Conservation (phyloP, 2,113 vertebrate species). For the Illadopsis cleaveri region DNA sequence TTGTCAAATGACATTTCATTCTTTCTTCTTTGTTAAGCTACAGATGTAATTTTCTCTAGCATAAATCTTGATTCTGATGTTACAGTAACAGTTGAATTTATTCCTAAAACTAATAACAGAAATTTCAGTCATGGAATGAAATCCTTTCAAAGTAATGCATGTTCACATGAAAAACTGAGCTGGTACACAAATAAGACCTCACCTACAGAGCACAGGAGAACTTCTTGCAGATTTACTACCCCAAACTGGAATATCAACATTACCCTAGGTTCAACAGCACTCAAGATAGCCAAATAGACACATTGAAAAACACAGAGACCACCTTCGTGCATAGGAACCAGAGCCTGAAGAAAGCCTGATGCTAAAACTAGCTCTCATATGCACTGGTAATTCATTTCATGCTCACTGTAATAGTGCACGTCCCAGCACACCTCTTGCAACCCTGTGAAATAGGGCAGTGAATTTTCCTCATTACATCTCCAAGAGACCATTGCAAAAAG, state of each 20-base stretch:
- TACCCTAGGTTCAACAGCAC: background rate
- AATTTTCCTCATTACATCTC: background rate
- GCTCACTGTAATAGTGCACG: fast-evolving
- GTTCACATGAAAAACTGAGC: background rate
- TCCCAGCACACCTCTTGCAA: background rate
- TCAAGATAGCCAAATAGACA: background rate
- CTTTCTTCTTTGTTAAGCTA: background rate
- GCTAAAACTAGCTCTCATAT: background rate
- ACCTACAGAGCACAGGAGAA: background rate
- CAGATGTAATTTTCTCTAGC: background rate
- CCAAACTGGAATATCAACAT: background rate
- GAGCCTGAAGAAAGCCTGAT: background rate
- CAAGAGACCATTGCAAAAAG: background rate
- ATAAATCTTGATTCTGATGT: background rate
- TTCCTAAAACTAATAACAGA: background rate
- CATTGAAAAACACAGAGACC: background rate
- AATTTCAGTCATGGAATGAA: background rate
- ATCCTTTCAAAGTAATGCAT: background rate
- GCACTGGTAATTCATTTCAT: background rate
- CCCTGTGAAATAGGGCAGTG: background rate
- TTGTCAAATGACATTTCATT: background rate
- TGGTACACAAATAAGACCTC: background rate
- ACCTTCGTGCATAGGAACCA: background rate
- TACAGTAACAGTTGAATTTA: background rate
- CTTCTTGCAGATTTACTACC: background rate